Base-by-base conservation (phyloP, 2,113 vertebrate species). In the Cheilinus undulatus region DNA sequence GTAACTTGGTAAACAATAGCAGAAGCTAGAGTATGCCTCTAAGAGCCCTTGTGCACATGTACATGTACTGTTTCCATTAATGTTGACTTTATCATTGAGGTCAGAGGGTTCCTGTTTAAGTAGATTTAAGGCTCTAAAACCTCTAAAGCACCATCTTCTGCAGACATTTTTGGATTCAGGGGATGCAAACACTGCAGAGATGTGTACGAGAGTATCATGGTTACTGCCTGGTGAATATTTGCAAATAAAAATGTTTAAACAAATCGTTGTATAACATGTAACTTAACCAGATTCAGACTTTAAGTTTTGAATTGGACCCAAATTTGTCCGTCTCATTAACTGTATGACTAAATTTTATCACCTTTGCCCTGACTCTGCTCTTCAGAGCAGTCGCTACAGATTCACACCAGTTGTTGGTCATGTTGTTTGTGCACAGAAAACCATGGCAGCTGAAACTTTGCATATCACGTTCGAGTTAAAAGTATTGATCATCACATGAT, bases 1-100 rank as follows among this genome's bases (percentile, higher is more conserved):
- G 36, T 50, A 76, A 67, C 9, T 57, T 61, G 20, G 28, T 71
- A 84, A 87, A 87, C 56, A 82, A 80, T 67, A 43, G n/a, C 42
- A 45, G 45, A 72, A 24, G 34, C 28, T 80, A 61, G 76, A 43
- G 38, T 43, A 12, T 71, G 14, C 2, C 22, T 23, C 0, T 56
- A 0, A 23, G 8, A 15, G 26, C 20, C 36, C 43, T 32, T 28
- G 4, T 6, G 1, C 48, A 10, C 62, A 3, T 24, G 3, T 20
- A 0, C 24, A 13, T 24, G 12, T 43, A 53, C 38, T 17, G 32
- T 51, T 74, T 30, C 68, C 34, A 56, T 54, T 68, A 62, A 69
- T 46, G 65, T 30, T 49, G 28, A 49, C 52, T 34, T 51, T 42
- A 52, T 36, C 65, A 62, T 63, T 63, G 9, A 77, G 63, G 75